Evolutionary conservation across 1,140 invertebrate genomes (phyloP).

Genomic region (Theocolax elegans): DNA sequence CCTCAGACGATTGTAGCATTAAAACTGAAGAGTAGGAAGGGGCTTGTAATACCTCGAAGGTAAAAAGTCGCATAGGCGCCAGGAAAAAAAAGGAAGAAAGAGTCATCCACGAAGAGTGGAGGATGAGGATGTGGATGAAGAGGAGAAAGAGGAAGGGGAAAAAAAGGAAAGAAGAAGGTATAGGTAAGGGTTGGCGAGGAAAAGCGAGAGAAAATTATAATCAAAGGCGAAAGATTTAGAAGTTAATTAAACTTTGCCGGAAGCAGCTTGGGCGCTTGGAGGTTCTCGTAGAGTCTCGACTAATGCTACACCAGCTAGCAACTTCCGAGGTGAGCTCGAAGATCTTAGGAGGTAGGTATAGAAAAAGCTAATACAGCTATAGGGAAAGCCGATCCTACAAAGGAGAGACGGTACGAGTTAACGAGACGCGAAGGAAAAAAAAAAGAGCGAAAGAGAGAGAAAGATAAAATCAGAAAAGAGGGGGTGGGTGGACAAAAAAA

Average conservation of each 20-base stretch:
- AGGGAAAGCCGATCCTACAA: too few relatives aligned
- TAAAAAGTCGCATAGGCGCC: neutral
- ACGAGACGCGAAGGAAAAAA: neutral
- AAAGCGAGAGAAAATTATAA: conserved; percentile 31
- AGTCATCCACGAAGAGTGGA: neutral
- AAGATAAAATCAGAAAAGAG: neutral
- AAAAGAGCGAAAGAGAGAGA: neutral
- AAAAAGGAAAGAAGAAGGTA: neutral
- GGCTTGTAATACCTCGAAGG: too few relatives aligned
- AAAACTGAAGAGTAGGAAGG: neutral
- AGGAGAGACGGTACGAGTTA: neutral
- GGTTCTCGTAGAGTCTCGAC: neutral
- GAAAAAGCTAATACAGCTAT: conserved; percentile 9
- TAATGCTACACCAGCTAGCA: conserved; percentile 5
- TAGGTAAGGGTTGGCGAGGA: neutral
- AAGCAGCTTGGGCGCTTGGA: conserved; percentile 10
- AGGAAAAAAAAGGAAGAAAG: neutral
- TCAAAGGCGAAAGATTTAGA: conserved; percentile 39
- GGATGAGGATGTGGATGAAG: neutral
- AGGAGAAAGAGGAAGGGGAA: conserved; percentile 5
- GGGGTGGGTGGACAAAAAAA: too few relatives aligned
- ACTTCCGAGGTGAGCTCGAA: neutral
- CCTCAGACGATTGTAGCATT: neutral
- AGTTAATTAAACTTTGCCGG: conserved; percentile 37
- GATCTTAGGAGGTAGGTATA: conserved; percentile 4